Evolutionary conservation across 2,797 vertebrate species (phyloP).

Genomic region (Gastrophryne carolinensis): DNA sequence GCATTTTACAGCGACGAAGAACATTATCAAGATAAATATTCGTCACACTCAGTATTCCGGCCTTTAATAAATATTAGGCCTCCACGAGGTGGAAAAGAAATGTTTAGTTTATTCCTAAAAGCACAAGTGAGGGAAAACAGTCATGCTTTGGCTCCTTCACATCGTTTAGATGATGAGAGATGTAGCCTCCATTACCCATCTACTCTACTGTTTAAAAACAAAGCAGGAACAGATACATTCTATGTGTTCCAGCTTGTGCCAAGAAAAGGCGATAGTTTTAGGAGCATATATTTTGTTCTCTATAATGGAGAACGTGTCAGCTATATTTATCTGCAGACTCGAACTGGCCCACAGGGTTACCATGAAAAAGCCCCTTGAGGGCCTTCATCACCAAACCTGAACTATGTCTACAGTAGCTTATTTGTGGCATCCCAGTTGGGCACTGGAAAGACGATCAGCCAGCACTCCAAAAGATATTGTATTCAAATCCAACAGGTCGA

Average conservation of each 20-base stretch:
- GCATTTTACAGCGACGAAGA: constrained; percentile 44
- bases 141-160: constrained; percentile 22
- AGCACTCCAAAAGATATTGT: too few species aligned
- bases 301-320: too few species aligned
- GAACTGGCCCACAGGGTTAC: too few species aligned
- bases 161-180: constrained; percentile 26
- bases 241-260: neutral
- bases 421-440: too few species aligned
- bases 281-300: too few species aligned
- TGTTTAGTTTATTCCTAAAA: constrained; percentile 42
- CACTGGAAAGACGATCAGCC: too few species aligned
- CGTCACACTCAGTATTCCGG: constrained; percentile 6
- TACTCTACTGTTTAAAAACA: neutral
- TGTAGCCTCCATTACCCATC: constrained; percentile 8
- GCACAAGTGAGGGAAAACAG: constrained; percentile 30
- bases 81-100: constrained; percentile 44
- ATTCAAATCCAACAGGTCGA: too few species aligned
- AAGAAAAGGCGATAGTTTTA: too few species aligned
- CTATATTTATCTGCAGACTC: too few species aligned
- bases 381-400: too few species aligned
- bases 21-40: constrained; percentile 46
- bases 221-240: neutral
- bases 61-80: constrained; percentile 46
- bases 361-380: too few species aligned
- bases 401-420: too few species aligned